phyloP scores from a whole-genome alignment of 2,797 vertebrate species.

The Sebastes taczanowskii region DNA sequence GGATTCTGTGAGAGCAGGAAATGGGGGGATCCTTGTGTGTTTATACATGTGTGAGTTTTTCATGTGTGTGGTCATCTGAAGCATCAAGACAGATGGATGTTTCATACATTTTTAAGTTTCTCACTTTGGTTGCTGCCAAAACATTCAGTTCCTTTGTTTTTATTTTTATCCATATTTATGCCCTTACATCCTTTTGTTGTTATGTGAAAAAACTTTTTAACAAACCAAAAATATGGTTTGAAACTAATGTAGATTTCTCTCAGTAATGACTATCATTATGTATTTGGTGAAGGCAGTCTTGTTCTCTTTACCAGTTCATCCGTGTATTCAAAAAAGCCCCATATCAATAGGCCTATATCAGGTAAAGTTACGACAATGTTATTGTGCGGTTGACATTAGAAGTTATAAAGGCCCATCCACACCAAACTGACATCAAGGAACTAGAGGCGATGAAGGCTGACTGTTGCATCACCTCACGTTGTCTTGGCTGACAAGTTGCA shows the following conservation, averaged over 20 bases:
- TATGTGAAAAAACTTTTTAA: constrained; percentile 2
- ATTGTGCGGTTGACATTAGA: background rate
- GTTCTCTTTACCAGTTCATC: background rate
- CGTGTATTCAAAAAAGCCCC: background rate
- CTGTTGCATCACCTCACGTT: fast-evolving
- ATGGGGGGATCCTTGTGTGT: constrained; percentile 9
- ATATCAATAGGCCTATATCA: background rate
- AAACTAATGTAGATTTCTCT: background rate
- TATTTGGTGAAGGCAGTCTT: background rate
- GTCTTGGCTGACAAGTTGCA: no score
- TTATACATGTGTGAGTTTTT: constrained; percentile 12
- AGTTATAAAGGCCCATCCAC: background rate
- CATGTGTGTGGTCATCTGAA: constrained; percentile 26
- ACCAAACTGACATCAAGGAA: no score
- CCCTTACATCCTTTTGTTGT: background rate
- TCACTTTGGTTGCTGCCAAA: constrained; percentile 26
- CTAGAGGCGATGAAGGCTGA: no score
- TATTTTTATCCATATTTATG: constrained; percentile 20
- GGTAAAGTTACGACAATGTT: background rate
- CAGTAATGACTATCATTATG: background rate
- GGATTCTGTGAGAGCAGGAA: constrained; percentile 35
- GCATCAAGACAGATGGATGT: constrained; percentile 50
- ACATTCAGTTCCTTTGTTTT: constrained; percentile 13
- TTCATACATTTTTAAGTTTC: constrained; percentile 27
- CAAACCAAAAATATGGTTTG: background rate